Percentiles rank a stretch among this genome's conserved stretches.
These are phyloP conservation scores for Drepana arcuata DNA, from an alignment of 1,140 invertebrate species.

Conservation along the genomic window DNA sequence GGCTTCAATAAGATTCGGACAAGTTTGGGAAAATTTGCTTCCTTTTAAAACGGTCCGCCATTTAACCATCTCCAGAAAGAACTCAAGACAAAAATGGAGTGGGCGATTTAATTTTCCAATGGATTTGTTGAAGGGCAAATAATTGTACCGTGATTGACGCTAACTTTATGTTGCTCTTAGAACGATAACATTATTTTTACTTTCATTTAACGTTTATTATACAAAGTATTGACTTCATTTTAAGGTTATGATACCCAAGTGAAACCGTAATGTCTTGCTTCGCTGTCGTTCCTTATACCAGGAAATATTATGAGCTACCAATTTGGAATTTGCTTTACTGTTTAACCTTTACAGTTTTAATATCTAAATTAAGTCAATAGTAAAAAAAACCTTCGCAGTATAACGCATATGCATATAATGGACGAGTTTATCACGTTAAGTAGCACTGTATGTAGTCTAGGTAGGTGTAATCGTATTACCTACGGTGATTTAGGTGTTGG, in stretches of 20 bases:
- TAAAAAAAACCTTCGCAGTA: too few species aligned
- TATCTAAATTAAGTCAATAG: too few species aligned
- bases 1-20: slow-evolving; percentile 44
- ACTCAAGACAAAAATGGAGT: slow-evolving; percentile 12
- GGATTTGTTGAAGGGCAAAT: slow-evolving; percentile 7
- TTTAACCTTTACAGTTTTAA: too few species aligned
- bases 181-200: neutral
- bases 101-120: slow-evolving; percentile 7
- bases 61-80: slow-evolving; percentile 17
- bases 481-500: too few species aligned
- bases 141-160: slow-evolving; percentile 9
- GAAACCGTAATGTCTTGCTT: too few species aligned
- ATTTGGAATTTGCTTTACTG: too few species aligned
- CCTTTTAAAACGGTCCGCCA: slow-evolving; percentile 26
- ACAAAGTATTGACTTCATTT: neutral
- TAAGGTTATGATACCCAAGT: neutral
- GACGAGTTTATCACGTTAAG: too few species aligned
- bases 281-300: too few species aligned
- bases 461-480: too few species aligned
- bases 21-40: slow-evolving; percentile 46
- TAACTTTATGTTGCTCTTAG: neutral
- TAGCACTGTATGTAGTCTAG: too few species aligned
- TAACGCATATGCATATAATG: too few species aligned
- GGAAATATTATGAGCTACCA: too few species aligned
- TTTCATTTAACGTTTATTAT: neutral